phyloP scores from a whole-genome alignment of 2,113 vertebrate species.

The Strix uralensis region DNA sequence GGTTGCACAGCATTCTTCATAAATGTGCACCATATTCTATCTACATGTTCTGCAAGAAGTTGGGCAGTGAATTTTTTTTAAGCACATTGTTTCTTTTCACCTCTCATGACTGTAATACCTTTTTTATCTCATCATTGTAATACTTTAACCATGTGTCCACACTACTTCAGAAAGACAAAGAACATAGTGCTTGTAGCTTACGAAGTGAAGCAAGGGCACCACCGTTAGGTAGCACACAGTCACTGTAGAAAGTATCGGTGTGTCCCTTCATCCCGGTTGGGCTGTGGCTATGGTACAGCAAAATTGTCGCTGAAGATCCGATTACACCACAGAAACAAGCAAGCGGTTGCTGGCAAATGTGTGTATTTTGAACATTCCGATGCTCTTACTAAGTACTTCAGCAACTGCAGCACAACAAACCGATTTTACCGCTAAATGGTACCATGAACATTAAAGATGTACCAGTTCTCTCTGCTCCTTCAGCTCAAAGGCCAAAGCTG shows the following conservation, averaged over 20 bases:
- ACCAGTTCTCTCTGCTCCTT: neutral
- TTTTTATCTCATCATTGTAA: neutral
- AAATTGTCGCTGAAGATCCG: neutral
- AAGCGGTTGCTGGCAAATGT: neutral
- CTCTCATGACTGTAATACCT: neutral
- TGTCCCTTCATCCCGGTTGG: neutral
- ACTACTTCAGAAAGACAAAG: slow-evolving; percentile 28
- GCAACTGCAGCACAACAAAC: neutral
- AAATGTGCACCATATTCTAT: neutral
- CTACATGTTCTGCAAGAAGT: neutral
- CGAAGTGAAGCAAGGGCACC: slow-evolving; percentile 27
- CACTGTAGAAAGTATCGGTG: neutral
- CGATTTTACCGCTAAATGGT: neutral
- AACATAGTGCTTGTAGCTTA: neutral
- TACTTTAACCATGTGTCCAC: neutral
- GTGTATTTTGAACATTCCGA: neutral
- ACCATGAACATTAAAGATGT: neutral
- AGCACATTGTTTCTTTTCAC: neutral
- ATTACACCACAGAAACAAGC: neutral
- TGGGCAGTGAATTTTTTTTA: neutral
- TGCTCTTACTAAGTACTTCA: neutral
- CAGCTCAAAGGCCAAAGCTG: neutral
- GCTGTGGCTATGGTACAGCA: neutral
- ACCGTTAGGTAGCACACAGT: neutral
- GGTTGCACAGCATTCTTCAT: neutral